These are phyloP conservation scores for Hydractinia symbiolongicarpus DNA, from an alignment of 30 jellyfish, hydroid and myxozoan genomes.

Conservation along the genomic window DNA sequence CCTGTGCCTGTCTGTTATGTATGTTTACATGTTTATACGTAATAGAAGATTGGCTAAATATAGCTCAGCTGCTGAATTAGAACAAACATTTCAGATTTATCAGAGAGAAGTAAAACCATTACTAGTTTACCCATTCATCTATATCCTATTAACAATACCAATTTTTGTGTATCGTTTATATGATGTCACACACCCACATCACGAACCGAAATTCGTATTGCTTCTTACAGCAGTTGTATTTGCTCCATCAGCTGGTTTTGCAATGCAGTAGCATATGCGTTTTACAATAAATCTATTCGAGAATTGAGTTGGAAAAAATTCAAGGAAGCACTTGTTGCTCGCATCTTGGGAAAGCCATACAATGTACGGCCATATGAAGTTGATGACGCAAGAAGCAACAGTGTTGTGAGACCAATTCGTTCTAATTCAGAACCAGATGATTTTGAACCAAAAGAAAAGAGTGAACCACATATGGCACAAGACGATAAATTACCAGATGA, in stretches of 20 bases:
- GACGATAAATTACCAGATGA: too few relatives aligned
- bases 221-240: not conserved
- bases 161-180: constrained; percentile 8
- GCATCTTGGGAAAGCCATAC: not conserved
- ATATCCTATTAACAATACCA: not conserved
- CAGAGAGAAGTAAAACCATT: not conserved
- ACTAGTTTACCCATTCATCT: constrained; percentile 6
- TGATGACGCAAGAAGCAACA: constrained; percentile 3
- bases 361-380: not conserved
- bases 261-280: constrained; percentile 7
- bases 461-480: too few relatives aligned
- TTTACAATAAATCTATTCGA: not conserved
- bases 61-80: not conserved
- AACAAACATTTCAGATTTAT: not conserved
- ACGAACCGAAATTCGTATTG: not conserved
- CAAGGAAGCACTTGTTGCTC: constrained; percentile 4
- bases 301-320: not conserved
- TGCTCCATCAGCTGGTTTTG: constrained; percentile 21
- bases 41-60: not conserved
- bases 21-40: constrained; percentile 7
- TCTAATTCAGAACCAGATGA: too few relatives aligned
- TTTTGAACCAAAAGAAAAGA: too few relatives aligned
- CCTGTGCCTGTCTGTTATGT: not conserved
- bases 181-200: not conserved
- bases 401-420: too few relatives aligned